phyloP scores from a whole-genome alignment of 2,888 invertebrate species.

The Mesorhabditis belari region DNA sequence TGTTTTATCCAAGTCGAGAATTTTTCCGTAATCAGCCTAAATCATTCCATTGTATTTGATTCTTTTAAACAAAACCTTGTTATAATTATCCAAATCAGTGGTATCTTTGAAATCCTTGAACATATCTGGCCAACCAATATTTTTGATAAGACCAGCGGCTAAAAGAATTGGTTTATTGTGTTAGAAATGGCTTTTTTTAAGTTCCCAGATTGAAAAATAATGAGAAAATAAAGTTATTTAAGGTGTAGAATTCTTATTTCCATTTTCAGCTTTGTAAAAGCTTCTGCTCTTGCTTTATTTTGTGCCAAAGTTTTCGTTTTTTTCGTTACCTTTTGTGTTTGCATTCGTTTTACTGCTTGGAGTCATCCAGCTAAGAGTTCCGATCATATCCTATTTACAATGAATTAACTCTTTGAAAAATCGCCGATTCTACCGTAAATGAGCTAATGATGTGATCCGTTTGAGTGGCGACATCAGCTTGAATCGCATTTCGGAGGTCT shows the following conservation, averaged over 20 bases:
- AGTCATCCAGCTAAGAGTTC: slow-evolving; percentile 38
- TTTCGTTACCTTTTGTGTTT: slow-evolving; percentile 23
- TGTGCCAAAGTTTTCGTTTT: no score
- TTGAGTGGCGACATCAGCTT: slow-evolving; percentile 30
- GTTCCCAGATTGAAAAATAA: no score
- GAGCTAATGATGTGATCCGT: slow-evolving; percentile 31
- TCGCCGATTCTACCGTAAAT: slow-evolving; percentile 24
- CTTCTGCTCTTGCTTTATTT: no score
- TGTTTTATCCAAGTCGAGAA: slow-evolving; percentile 13
- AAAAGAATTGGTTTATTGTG: no score
- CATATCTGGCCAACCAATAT: slow-evolving; percentile 39
- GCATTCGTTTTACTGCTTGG: slow-evolving; percentile 18
- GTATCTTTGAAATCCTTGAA: slow-evolving; percentile 26
- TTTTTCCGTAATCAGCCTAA: slow-evolving; percentile 23
- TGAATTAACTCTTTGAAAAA: not conserved
- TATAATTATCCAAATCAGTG: slow-evolving; percentile 28
- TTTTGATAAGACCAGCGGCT: slow-evolving; percentile 31
- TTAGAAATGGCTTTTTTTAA: no score
- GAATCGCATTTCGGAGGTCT: slow-evolving; percentile 9
- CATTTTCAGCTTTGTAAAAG: no score
- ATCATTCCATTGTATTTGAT: not conserved
- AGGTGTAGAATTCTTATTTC: no score
- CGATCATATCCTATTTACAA: slow-evolving; percentile 22
- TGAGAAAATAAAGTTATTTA: no score
- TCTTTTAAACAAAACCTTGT: slow-evolving; percentile 8